phyloP scores from a whole-genome alignment of 2,888 invertebrate species.

The Pachydiplax longipennis region DNA sequence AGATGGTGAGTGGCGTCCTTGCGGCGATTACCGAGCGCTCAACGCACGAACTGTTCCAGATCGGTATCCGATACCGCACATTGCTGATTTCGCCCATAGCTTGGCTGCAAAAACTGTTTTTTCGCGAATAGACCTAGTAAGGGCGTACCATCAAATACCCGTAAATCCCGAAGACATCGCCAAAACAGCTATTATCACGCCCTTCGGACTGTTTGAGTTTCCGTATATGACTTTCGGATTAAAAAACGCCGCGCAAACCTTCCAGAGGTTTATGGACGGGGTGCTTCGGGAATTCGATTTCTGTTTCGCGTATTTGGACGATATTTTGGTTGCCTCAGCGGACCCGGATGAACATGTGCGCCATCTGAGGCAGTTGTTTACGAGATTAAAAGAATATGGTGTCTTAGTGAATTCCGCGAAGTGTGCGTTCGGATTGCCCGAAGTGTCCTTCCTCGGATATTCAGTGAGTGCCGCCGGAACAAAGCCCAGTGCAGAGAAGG shows the following conservation, averaged over 20 bases:
- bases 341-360: not conserved
- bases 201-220: too few relatives aligned
- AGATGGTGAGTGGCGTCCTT: not conserved
- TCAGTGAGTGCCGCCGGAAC: too few relatives aligned
- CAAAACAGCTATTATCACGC: too few relatives aligned
- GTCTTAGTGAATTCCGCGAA: too few relatives aligned
- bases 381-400: too few relatives aligned
- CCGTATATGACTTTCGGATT: too few relatives aligned
- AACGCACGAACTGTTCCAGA: not conserved
- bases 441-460: too few relatives aligned
- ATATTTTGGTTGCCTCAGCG: not conserved
- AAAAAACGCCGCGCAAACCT: not conserved
- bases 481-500: not conserved
- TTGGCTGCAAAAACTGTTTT: not conserved
- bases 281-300: not conserved
- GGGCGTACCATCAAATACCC: too few relatives aligned
- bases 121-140: not conserved
- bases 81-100: not conserved
- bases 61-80: not conserved
- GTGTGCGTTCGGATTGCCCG: too few relatives aligned
- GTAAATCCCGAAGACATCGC: too few relatives aligned
- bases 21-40: not conserved
- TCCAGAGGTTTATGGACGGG: not conserved
- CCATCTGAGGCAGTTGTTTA: too few relatives aligned
- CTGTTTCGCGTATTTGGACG: not conserved